These are phyloP conservation scores for Eulemur rubriventer DNA, from an alignment of 2,797 vertebrate species.

Conservation along the genomic window DNA sequence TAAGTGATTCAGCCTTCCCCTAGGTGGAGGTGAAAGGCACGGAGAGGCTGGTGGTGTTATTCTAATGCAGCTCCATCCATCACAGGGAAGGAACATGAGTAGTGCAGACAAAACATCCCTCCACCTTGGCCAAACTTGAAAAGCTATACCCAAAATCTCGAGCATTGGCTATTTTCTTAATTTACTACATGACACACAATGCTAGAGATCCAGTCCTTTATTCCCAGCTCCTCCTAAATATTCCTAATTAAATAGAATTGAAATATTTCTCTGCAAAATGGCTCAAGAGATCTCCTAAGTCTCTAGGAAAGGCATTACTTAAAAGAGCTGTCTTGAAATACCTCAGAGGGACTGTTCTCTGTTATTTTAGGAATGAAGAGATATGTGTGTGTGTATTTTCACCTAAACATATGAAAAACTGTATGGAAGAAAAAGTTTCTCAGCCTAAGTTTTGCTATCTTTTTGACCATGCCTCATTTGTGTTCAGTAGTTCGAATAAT, in stretches of 20 bases:
- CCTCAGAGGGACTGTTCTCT: neutral
- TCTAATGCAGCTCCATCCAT: neutral
- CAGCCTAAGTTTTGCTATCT: neutral
- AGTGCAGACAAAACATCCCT: neutral
- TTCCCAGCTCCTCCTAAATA: neutral
- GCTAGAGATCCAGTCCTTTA: neutral
- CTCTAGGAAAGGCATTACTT: neutral
- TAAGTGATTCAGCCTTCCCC: neutral
- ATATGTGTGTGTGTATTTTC: neutral
- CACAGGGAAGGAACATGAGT: neutral
- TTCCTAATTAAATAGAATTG: neutral
- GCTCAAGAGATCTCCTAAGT: neutral
- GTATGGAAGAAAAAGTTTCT: neutral
- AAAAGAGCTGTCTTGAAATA: neutral
- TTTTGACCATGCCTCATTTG: constrained; percentile 75
- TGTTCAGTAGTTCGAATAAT: constrained; percentile 85
- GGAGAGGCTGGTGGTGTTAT: neutral
- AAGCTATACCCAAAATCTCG: neutral
- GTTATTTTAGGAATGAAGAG: neutral
- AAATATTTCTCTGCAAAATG: neutral
- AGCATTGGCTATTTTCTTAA: neutral
- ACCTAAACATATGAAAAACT: neutral
- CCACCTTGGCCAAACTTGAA: neutral
- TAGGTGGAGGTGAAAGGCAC: neutral
- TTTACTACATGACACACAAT: neutral